Percentiles rank a stretch among this genome's conserved stretches.
phyloP scores from a whole-genome alignment of 1,140 invertebrate species.

The Gryon sp. region DNA sequence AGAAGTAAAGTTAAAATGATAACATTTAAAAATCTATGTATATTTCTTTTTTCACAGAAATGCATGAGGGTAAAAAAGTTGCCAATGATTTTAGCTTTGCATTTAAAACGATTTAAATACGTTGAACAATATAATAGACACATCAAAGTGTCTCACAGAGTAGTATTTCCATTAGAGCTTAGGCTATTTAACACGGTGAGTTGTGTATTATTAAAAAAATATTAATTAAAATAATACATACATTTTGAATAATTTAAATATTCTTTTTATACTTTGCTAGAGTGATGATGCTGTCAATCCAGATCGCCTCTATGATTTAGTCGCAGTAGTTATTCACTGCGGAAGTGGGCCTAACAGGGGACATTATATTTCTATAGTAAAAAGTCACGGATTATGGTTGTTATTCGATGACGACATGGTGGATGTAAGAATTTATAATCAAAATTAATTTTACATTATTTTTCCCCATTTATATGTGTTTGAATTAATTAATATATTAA shows the following conservation, averaged over 20 bases:
- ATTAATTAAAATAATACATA: no score
- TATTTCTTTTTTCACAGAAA: conserved; percentile 83
- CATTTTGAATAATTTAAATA: conserved; percentile 2
- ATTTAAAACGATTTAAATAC: conserved; percentile 99
- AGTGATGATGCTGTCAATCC: conserved; percentile 98
- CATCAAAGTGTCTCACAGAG: conserved; percentile 99
- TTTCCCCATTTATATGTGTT: neutral
- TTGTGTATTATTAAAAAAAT: no score
- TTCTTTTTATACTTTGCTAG: conserved; percentile 76
- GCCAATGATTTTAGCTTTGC: conserved; percentile 97
- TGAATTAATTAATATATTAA: no score
- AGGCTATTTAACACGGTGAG: conserved; percentile 98
- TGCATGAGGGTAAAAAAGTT: conserved; percentile 99
- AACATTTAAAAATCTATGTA: no score
- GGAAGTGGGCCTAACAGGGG: conserved; percentile 99
- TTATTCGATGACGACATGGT: conserved; percentile 99
- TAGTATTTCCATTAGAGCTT: conserved; percentile 98
- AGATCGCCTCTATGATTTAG: conserved; percentile 98
- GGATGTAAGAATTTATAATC: conserved; percentile 87
- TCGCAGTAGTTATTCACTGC: conserved; percentile 99
- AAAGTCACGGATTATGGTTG: conserved; percentile 99
- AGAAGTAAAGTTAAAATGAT: no score
- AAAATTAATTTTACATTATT: conserved; percentile 11
- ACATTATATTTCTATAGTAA: conserved; percentile 99
- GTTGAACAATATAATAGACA: conserved; percentile 99